Conservation (phyloP, 1,140 invertebrate species). For the Adoxophyes honmai region DNA sequence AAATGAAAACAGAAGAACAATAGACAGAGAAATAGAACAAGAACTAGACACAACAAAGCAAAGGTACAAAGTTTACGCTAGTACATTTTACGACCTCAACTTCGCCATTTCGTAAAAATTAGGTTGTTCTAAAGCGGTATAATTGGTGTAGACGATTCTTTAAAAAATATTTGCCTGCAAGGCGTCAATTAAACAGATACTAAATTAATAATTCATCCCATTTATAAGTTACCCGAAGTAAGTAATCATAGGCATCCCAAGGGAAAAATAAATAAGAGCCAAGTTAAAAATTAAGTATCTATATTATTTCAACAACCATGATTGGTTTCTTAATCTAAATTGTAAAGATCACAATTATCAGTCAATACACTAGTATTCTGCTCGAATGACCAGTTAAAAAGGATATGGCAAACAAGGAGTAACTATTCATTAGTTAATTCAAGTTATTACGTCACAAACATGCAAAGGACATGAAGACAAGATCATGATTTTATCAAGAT, state of each 20-base stretch:
- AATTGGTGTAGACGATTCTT: neutral
- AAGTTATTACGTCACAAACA: no score
- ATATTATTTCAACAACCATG: neutral
- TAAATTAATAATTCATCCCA: conserved; percentile 7
- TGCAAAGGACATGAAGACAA: no score
- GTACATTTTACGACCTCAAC: conserved; percentile 67
- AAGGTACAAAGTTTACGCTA: conserved; percentile 17
- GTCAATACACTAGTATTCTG: conserved; percentile 13
- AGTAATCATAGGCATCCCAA: neutral
- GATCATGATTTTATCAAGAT: no score
- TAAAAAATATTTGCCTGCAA: neutral
- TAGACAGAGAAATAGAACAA: conserved; percentile 17
- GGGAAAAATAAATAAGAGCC: no score
- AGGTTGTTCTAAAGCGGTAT: conserved; percentile 26
- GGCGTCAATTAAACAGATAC: conserved; percentile 8
- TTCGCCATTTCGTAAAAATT: conserved; percentile 43
- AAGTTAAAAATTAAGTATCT: conserved; percentile 1
- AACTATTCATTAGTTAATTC: no score
- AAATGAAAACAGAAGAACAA: conserved; percentile 16
- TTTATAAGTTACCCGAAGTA: neutral
- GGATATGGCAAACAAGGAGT: no score
- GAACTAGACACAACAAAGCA: conserved; percentile 15
- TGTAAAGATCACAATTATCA: conserved; percentile 35
- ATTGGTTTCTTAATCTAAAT: conserved; percentile 5
- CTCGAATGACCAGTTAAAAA: no score